Evolutionary conservation across 2,888 invertebrate genomes (phyloP), one percentile per base, ranked within the genome.

Genomic region (Tanypteryx hageni): DNA sequence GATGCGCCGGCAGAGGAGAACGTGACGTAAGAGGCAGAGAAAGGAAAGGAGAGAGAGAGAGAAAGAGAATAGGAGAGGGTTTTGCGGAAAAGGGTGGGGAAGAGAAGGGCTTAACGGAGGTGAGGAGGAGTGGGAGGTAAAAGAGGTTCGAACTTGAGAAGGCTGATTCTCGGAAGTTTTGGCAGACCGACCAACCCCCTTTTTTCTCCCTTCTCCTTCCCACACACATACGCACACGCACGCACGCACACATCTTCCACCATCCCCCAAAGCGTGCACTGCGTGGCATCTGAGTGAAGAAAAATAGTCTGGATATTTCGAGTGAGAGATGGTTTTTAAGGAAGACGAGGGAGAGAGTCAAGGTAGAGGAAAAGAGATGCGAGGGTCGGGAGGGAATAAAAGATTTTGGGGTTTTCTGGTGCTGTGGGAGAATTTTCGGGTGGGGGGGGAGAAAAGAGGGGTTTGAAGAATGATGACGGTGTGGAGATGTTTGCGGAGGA

Each of bases 281-380:
- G 64, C 89, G 64, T 56, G 89, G 89, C 68, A 10, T 58, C 44
- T 56, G 64, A 56, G 18, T 27, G 89, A 89, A 89, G 89, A 89
- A 89, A 68, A 89, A 89, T 89, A 68, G 89, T 68, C 64, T 2
- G 56, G 64, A 44, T 89, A 89, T 89, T 89, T 89, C 11, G 22
- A 58, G 89, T 64, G 27, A 64, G 44, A 16, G 31, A 56, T 14
- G 31, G 10, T 10, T 22, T n/a, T 10, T 9, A n/a, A 18, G 10
- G 11, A 18, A 11, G n/a, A 18, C n/a, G n/a, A 8, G 10, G 83
- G 56, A 18, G 83, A 18, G 44, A 56, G 27, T 16, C 56, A 2
- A 44, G 44, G 44, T 44, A 5, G 44, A 44, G 44, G 44, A 44
- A 44, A 44, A 44, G 5, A 44, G 44, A 44, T 44, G 44, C 5